Evolutionary conservation across 2,888 invertebrate genomes (phyloP).

Genomic region (Colostygia pectinataria): DNA sequence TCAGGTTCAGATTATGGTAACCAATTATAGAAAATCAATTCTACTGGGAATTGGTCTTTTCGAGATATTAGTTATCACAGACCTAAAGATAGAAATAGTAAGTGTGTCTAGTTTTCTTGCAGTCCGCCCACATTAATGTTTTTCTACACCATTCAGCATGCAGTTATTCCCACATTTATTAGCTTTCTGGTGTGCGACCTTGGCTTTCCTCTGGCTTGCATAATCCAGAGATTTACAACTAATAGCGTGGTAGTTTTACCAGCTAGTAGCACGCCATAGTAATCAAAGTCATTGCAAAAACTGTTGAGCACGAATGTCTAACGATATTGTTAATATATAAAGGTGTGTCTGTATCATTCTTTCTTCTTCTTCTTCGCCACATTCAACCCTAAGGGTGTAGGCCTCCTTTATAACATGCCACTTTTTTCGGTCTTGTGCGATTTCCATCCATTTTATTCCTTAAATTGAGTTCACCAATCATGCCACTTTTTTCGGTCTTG

Average conservation of each 20-base stretch:
- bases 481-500: too few species aligned
- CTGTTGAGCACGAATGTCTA: constrained; percentile 13
- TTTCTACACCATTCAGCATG: not conserved
- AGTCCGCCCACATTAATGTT: not conserved
- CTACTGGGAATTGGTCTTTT: too few species aligned
- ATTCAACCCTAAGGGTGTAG: too few species aligned
- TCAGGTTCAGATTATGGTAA: too few species aligned
- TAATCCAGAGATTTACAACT: constrained; percentile 16
- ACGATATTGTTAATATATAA: not conserved
- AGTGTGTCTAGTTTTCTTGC: not conserved
- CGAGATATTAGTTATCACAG: too few species aligned
- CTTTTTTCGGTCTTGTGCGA: too few species aligned
- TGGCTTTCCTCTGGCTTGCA: constrained; percentile 19
- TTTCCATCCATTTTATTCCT: too few species aligned
- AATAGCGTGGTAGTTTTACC: constrained; percentile 10
- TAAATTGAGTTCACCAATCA: too few species aligned
- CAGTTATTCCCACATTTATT: not conserved
- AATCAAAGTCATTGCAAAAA: constrained; percentile 16
- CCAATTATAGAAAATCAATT: too few species aligned
- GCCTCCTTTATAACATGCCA: too few species aligned
- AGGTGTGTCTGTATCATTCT: not conserved
- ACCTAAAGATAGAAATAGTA: too few species aligned
- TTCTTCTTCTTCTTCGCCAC: not conserved
- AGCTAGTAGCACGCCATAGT: constrained; percentile 15
- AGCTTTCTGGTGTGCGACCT: constrained; percentile 16